Evolutionary conservation across 2,888 invertebrate species (phyloP).

Genomic region (Anthophora plumipes): DNA sequence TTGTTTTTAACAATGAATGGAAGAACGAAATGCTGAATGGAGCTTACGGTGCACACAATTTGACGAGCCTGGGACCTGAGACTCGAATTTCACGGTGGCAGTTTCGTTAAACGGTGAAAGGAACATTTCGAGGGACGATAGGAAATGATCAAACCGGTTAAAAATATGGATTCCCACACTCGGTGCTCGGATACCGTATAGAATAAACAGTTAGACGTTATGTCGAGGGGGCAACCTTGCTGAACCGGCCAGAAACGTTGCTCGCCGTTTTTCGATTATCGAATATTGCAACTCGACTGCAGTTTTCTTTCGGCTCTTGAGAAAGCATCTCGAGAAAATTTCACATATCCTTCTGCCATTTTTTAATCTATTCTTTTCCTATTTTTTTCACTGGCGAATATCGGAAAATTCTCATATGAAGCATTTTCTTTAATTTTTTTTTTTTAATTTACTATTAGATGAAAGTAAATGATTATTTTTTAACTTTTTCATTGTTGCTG

Average conservation of each 20-base stretch:
- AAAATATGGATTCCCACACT: slow-evolving; percentile 78
- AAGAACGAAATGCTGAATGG: not conserved
- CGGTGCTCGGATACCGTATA: slow-evolving; percentile 75
- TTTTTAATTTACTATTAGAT: too few relatives aligned
- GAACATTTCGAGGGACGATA: slow-evolving; percentile 61
- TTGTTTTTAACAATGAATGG: too few relatives aligned
- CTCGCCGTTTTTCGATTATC: slow-evolving; percentile 32
- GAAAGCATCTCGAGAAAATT: not conserved
- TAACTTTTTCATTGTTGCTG: too few relatives aligned
- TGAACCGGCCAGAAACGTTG: slow-evolving; percentile 35
- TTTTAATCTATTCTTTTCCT: not conserved
- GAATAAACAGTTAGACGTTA: slow-evolving; percentile 77
- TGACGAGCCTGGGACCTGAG: slow-evolving; percentile 6
- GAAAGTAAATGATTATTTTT: too few relatives aligned
- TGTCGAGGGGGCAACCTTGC: slow-evolving; percentile 54
- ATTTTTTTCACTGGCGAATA: too few relatives aligned
- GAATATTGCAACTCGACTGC: not conserved
- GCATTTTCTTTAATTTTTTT: too few relatives aligned
- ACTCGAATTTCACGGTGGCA: slow-evolving; percentile 51
- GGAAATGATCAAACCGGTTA: slow-evolving; percentile 75
- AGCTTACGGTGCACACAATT: slow-evolving; percentile 9
- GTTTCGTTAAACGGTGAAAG: slow-evolving; percentile 60
- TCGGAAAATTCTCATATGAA: too few relatives aligned
- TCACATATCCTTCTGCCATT: not conserved
- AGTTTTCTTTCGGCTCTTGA: not conserved